Base-by-base conservation (phyloP, 2,888 invertebrate genomes). In the Alentia gelatinosa region DNA sequence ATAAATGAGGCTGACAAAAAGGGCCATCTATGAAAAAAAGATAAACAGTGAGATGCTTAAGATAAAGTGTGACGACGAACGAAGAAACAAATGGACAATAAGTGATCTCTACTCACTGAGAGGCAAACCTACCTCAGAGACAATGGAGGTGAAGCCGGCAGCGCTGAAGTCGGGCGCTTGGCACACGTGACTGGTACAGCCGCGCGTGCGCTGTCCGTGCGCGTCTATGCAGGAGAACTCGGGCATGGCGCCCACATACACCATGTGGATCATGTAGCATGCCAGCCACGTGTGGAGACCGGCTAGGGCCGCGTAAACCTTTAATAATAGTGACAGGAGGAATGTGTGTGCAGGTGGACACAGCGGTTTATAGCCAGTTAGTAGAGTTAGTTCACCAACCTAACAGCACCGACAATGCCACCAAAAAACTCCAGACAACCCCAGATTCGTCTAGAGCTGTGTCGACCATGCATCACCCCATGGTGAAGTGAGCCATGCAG, bases 231-330 rank as follows among this genome's bases (percentile, higher is more conserved):
- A 93, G 35, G 68, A 56, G 79, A 92, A 91, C 5, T 90, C 56
- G n/a, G 93, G 93, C 47, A 91, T 90, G 4, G 93, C 92, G n/a
- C 92, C 93, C 15, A 91, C 90, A 50, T 91, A 93, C 4, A 93
- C 93, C 42, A 92, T 91, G 40, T 92, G 92, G 15, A 93, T 30
- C 86, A 93, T 91, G 50, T 93, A 91, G 86, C 91, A 92, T 1
- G 92, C 92, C 4, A 91, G 39, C 68, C 91, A 92, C 19, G 88
- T 68, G 63, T 92, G 92, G 9, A 91, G 91, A 15, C 91, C 50
- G 26, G 90, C 91, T 35, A 93, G 79, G 1, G 83, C 47, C 19
- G 89, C 47, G 30, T 42, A 35, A 15, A 79, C 79, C 79, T 79
- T 79, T 3, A 79, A 79, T 19, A 74, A 15, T 26, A n/a, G 68